phyloP scores from a whole-genome alignment of 2,888 invertebrate species.

The Tanypteryx hageni region DNA sequence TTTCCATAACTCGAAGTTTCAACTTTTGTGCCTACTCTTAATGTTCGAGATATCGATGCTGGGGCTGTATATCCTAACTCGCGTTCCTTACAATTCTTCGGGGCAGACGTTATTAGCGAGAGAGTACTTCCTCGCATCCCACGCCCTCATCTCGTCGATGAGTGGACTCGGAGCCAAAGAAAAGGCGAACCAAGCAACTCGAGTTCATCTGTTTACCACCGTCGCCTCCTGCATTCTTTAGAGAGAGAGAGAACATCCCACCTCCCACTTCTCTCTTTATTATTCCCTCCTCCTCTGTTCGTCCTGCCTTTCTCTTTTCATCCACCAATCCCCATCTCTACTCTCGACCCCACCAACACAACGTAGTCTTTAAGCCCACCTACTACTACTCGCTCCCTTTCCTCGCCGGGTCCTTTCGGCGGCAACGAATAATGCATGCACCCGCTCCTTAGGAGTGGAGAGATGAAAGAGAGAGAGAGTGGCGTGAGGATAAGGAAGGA shows the following conservation, averaged over 20 bases:
- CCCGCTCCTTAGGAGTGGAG: not conserved
- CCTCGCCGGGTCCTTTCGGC: not conserved
- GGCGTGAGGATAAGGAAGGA: not conserved
- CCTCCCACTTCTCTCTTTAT: not conserved
- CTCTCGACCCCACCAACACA: too few species aligned
- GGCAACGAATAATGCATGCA: constrained; percentile 42
- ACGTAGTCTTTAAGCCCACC: constrained; percentile 25
- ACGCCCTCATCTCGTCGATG: not conserved
- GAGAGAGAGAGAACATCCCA: not conserved
- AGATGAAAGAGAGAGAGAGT: not conserved
- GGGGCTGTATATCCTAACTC: not conserved
- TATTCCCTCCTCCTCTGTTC: not conserved
- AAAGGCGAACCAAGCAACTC: not conserved
- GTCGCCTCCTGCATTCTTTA: not conserved
- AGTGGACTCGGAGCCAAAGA: not conserved
- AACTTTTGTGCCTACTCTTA: too few species aligned
- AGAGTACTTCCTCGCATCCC: not conserved
- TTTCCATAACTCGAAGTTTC: too few species aligned
- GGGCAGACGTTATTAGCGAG: not conserved
- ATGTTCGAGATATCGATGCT: too few species aligned
- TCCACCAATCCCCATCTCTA: not conserved
- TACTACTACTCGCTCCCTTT: not conserved
- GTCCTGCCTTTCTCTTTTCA: not conserved
- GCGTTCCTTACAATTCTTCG: not conserved
- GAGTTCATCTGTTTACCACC: not conserved